Evolutionary conservation across 2,113 vertebrate genomes (phyloP), one percentile per base, ranked within the genome.

Genomic region (Elgaria multicarinata): DNA sequence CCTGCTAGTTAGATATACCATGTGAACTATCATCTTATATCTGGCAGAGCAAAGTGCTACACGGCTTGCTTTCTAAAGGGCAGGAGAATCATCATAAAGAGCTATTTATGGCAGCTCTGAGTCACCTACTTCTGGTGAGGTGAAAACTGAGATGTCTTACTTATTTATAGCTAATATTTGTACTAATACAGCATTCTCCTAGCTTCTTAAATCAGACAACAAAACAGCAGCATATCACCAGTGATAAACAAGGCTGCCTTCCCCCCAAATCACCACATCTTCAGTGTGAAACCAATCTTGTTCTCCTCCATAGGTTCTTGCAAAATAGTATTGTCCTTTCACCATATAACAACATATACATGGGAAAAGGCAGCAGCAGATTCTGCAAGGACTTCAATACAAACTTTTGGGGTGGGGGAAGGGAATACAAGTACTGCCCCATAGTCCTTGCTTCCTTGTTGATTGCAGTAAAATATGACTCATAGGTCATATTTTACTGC

Each of bases 51-150:
- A 26, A 31, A 36, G 44, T 53, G 62, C 10, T 87, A 77, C 74
- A 78, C 1, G 5, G 36, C 20, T 87, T 79, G n/a, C n/a, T 75
- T 75, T 77, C 46, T 26, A 79, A 79, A 87, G 76, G 58, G 58
- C 75, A n/a, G n/a, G 33, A 3, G 28, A 87, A 87, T 87, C 22
- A 53, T 66, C 62, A 36, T 53, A 36, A 53, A 74, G 46, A 85
- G 31, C 18, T 74, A 85, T 85, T 85, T 74, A 55, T 85, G n/a
- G 69, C 46, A 55, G 24, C 33, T 85, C 83, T 85, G 67, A 85
- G 83, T 74, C 83, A 85, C 42, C 46, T 55, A 74, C 22, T 31
- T 36, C 67, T 85, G 55, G 67, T 36, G 46, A 85, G 83, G 46
- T 74, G 33, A 55, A 85, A 85, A 85, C 20, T 74, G 46, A 71